These are phyloP conservation scores for Hepsetus odoe DNA, from an alignment of 2,113 vertebrate genomes.

Conservation along the genomic window DNA sequence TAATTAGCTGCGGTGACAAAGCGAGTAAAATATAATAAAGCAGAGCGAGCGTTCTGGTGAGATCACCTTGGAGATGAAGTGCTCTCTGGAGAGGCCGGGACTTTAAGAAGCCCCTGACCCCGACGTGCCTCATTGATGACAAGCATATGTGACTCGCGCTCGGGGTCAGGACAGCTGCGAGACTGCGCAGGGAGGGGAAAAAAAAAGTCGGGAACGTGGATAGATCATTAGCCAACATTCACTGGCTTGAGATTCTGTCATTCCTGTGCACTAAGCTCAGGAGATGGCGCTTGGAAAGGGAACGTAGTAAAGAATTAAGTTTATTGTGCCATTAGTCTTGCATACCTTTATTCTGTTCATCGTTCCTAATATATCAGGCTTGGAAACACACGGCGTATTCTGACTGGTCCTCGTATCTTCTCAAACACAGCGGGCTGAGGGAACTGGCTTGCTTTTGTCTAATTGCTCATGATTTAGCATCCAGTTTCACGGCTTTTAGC, in stretches of 20 bases:
- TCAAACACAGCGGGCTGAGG: too few relatives aligned
- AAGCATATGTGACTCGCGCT: conserved; percentile 77
- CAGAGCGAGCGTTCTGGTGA: conserved; percentile 70
- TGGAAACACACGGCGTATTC: neutral
- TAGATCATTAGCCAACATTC: conserved; percentile 24
- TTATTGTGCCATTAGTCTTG: neutral
- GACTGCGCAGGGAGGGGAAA: neutral
- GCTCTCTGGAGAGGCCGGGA: conserved; percentile 69
- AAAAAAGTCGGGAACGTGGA: conserved; percentile 1
- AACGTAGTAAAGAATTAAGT: conserved; percentile 13
- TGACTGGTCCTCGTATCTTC: neutral
- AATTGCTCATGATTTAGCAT: neutral
- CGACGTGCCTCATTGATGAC: conserved; percentile 75
- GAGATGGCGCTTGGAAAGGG: neutral
- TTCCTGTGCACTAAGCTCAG: conserved; percentile 45
- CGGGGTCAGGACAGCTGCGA: conserved; percentile 71
- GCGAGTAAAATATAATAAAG: conserved; percentile 78
- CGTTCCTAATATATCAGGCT: neutral
- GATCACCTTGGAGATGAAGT: conserved; percentile 76
- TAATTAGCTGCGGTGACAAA: conserved; percentile 76
- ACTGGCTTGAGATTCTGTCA: conserved; percentile 1
- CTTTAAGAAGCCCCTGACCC: conserved; percentile 80
- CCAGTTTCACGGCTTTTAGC: neutral
- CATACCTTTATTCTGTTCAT: neutral
- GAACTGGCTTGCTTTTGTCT: neutral